phyloP scores from a whole-genome alignment of 2,113 vertebrate species.

The Zootoca vivipara region DNA sequence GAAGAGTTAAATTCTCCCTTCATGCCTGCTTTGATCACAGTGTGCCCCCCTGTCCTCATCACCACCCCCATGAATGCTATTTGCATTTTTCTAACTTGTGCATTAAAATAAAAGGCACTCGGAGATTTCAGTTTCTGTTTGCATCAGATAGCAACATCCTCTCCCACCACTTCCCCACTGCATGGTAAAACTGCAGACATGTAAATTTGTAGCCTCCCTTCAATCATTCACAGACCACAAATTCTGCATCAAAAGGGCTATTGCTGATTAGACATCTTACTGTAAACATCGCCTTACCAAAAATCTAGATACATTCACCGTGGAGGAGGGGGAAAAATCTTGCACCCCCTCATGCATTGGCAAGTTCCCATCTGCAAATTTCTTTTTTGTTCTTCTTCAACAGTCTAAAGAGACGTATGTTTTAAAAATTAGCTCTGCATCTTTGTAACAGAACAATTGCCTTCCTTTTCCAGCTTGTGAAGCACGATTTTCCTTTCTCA shows the following conservation, averaged over 20 bases:
- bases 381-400: background rate
- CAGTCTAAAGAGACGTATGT: background rate
- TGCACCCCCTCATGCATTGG: background rate
- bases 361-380: background rate
- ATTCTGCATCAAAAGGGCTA: background rate
- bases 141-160: background rate
- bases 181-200: background rate
- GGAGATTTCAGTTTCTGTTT: background rate
- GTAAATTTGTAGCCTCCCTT: background rate
- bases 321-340: too few relatives aligned
- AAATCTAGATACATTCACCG: too few relatives aligned
- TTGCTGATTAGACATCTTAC: background rate
- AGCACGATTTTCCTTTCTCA: slow-evolving; percentile 34
- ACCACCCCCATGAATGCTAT: background rate
- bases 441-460: background rate
- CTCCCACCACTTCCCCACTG: background rate
- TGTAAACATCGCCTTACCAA: background rate
- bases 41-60: background rate
- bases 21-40: background rate
- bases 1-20: background rate
- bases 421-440: slow-evolving; percentile 18
- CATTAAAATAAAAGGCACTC: background rate
- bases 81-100: background rate
- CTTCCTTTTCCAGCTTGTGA: slow-evolving; percentile 33
- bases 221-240: background rate